Conservation (phyloP, 2,113 vertebrate genomes). For the Myotis brandtii region DNA sequence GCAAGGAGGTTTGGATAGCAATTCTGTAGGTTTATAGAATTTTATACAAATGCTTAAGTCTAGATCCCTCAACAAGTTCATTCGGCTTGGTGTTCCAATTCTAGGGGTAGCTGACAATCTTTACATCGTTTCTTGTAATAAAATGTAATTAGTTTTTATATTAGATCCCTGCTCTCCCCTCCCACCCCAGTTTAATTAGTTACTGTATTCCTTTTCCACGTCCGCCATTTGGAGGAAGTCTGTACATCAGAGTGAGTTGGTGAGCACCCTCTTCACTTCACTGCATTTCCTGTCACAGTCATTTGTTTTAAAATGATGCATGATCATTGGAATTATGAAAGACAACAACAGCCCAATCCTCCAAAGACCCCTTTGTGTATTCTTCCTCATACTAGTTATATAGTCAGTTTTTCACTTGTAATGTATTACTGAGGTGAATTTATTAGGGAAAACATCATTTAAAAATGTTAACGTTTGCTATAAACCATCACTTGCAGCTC, state of each 20-base stretch:
- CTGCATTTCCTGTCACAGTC: not conserved
- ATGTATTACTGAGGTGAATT: slow-evolving; percentile 60
- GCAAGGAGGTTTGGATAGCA: not conserved
- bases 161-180: not conserved
- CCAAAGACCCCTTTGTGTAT: not conserved
- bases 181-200: not conserved
- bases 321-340: not conserved
- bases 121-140: slow-evolving; percentile 17
- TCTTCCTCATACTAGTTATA: slow-evolving; percentile 6
- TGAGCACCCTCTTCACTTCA: not conserved
- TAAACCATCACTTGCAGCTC: slow-evolving; percentile 64
- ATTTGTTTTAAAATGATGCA: not conserved
- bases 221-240: not conserved
- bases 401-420: slow-evolving; percentile 13
- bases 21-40: not conserved
- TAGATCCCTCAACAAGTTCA: not conserved
- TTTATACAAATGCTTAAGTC: not conserved
- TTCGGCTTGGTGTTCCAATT: not conserved
- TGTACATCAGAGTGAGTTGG: not conserved
- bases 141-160: slow-evolving; percentile 7
- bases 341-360: not conserved
- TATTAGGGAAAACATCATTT: slow-evolving; percentile 75
- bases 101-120: not conserved
- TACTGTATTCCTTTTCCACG: not conserved
- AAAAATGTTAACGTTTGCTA: slow-evolving; percentile 45